Evolutionary conservation across 2,888 invertebrate genomes (phyloP), one percentile per base, ranked within the genome.

Genomic region (Pterobdella sp.): DNA sequence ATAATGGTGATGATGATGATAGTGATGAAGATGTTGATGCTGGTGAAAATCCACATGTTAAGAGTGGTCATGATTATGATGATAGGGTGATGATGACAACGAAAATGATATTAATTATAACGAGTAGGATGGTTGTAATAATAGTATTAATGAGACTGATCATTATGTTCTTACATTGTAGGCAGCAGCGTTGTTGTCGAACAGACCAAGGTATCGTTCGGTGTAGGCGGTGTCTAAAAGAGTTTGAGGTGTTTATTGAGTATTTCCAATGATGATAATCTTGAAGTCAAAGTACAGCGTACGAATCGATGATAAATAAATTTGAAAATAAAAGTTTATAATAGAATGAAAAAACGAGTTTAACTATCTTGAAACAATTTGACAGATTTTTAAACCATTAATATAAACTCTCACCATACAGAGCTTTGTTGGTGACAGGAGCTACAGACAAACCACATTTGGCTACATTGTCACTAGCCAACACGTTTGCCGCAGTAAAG

Each of bases 361-460:
- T 49, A 18, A 49, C n/a, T 49, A 49, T 49, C 14, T n/a, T n/a
- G n/a, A n/a, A n/a, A n/a, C n/a, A n/a, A n/a, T n/a, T n/a, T n/a
- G n/a, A n/a, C n/a, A 35, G 36, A n/a, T 35, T 1, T 1, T 68
- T 35, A 4, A 18, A 36, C 3, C 42, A n/a, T 10, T 68, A 26
- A 31, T 31, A 34, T 52, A 26, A 56, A 36, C 18, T 84, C 86
- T 85, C 84, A 95, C 95, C 94, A 80, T 96, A 96, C 75, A 93
- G 89, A 79, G 90, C 89, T 94, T 95, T 96, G 79, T 93, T 92
- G 3, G 94, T 92, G 31, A 97, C 93, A 0, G 97, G 97, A 1
- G 96, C 93, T 10, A 96, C 90, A 72, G 93, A 90, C 71, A 95
- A 90, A 1, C 94, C 97, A 82, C 97, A 97, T 77, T 93, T 91